These are phyloP conservation scores for Planococcus citri DNA, from an alignment of 1,140 invertebrate species.

Conservation along the genomic window DNA sequence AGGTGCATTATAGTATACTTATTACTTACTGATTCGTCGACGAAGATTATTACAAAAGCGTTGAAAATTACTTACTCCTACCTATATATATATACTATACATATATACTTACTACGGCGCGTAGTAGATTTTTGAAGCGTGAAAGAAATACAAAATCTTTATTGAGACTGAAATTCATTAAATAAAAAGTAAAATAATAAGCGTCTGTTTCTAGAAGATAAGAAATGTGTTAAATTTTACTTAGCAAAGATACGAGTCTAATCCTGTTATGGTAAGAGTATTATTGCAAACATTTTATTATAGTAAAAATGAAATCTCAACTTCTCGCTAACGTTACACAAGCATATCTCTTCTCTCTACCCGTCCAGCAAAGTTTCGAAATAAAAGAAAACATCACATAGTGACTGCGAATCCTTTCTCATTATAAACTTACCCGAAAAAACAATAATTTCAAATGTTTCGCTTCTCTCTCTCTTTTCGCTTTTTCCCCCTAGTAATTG, in stretches of 20 bases:
- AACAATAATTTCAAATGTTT: neutral
- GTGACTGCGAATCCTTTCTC: neutral
- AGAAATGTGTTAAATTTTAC: constrained; percentile 8
- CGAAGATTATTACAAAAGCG: no score
- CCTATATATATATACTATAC: no score
- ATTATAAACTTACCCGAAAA: neutral
- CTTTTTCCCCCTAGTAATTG: no score
- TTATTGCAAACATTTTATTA: neutral
- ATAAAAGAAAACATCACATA: neutral
- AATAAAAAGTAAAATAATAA: constrained; percentile 9
- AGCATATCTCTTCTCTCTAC: no score
- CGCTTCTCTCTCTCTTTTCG: no score
- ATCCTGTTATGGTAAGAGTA: constrained; percentile 3
- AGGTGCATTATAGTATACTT: no score
- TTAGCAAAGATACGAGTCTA: constrained; percentile 1
- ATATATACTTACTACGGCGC: no score
- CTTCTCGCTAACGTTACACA: neutral
- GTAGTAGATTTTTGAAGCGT: neutral
- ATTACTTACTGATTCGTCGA: no score
- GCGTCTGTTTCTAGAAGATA: constrained; percentile 2
- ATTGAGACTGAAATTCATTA: neutral
- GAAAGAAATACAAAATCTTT: neutral
- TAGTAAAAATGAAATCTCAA: constrained; percentile 8
- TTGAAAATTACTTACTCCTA: neutral
- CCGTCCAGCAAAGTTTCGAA: neutral